phyloP scores from a whole-genome alignment of 2,113 vertebrate genomes.

The Thinocorus orbignyianus region DNA sequence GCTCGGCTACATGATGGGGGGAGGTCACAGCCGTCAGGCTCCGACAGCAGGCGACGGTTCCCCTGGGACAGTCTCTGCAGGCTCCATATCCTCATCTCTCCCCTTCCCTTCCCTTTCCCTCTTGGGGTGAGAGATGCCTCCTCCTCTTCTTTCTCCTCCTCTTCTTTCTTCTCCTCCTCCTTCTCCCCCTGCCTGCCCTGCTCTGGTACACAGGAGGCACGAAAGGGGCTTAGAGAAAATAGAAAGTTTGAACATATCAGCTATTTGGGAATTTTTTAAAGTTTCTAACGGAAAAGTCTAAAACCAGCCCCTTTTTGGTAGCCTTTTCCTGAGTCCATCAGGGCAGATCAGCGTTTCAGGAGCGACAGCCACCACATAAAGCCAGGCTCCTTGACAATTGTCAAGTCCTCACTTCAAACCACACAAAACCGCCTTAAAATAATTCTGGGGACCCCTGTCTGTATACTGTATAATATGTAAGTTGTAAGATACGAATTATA shows the following conservation, averaged over 20 bases:
- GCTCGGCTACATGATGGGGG: accelerated
- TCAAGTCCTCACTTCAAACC: background rate
- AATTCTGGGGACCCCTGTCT: background rate
- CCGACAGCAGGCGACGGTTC: accelerated
- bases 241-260: background rate
- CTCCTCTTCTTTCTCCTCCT: background rate
- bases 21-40: accelerated
- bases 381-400: background rate
- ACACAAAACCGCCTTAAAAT: background rate
- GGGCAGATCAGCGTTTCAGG: background rate
- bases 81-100: background rate
- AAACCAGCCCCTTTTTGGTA: background rate
- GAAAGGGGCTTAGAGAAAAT: accelerated
- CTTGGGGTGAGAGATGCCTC: accelerated
- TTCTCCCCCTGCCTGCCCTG: background rate
- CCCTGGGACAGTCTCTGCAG: background rate
- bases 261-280: accelerated
- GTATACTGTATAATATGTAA: accelerated
- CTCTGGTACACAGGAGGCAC: background rate
- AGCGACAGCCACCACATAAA: accelerated
- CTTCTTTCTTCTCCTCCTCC: background rate
- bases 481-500: background rate
- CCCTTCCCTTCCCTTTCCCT: background rate
- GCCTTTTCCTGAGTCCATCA: background rate
- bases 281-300: background rate